These are phyloP conservation scores for Diorhabda sublineata DNA, from an alignment of 1,140 invertebrate genomes.

Conservation along the genomic window DNA sequence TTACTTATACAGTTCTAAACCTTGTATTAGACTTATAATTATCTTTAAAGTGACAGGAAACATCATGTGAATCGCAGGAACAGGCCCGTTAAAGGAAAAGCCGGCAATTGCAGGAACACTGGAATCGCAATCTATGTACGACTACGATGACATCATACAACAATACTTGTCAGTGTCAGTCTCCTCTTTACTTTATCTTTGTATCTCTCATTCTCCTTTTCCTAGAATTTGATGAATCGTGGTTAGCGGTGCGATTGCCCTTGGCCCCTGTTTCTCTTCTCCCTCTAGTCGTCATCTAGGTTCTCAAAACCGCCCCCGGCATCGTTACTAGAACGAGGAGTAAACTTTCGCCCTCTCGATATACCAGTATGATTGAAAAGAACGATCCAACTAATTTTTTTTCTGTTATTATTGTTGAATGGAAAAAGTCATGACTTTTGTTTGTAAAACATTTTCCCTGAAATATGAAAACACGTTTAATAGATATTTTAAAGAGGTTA, in stretches of 20 bases:
- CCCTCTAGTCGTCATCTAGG: too few species aligned
- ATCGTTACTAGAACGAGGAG: not conserved
- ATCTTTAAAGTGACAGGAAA: not conserved
- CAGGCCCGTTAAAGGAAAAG: conserved; percentile 13
- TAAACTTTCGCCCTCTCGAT: not conserved
- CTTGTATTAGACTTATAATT: not conserved
- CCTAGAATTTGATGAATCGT: conserved; percentile 31
- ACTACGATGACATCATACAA: conserved; percentile 31
- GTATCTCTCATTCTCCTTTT: conserved; percentile 16
- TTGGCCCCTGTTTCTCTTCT: not conserved
- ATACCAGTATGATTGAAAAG: not conserved
- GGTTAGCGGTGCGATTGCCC: not conserved
- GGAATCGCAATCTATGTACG: conserved; percentile 32
- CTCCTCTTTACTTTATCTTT: conserved; percentile 20
- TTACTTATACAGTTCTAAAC: not conserved
- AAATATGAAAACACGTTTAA: too few species aligned
- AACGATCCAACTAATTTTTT: not conserved
- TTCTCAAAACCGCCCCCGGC: not conserved
- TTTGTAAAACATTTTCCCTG: too few species aligned
- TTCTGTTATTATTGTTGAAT: not conserved
- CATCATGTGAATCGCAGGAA: not conserved
- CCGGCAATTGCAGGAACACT: conserved; percentile 30
- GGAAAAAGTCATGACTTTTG: not conserved
- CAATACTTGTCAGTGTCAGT: conserved; percentile 37
- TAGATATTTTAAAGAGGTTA: too few species aligned